Evolutionary conservation across 2,113 vertebrate species (phyloP).

Genomic region (Lycaon pictus): DNA sequence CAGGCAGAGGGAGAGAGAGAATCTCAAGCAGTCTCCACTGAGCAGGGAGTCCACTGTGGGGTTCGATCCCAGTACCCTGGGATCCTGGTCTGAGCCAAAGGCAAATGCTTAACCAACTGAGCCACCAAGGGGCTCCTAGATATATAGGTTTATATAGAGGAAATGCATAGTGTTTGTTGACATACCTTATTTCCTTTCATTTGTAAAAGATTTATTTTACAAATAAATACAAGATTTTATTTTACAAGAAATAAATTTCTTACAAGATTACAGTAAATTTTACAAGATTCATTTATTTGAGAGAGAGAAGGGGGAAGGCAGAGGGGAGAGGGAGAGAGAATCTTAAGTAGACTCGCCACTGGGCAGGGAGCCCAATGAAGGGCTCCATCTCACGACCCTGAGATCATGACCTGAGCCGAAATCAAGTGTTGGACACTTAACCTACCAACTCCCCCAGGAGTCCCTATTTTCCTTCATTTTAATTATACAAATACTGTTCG

Average conservation of each 20-base stretch:
- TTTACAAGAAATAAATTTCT: too few relatives aligned
- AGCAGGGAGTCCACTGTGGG: not conserved
- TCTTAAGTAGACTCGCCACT: not conserved
- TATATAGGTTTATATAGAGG: not conserved
- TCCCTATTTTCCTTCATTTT: not conserved
- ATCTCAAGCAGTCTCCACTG: not conserved
- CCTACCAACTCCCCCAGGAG: not conserved
- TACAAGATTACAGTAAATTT: too few relatives aligned
- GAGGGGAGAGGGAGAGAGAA: not conserved
- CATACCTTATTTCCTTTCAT: not conserved
- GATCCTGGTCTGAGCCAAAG: not conserved
- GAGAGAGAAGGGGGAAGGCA: not conserved
- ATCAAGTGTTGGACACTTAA: not conserved
- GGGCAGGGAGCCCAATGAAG: not conserved
- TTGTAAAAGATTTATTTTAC: not conserved
- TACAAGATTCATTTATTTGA: not conserved
- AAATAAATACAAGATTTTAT: too few relatives aligned
- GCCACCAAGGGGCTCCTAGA: not conserved
- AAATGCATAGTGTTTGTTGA: not conserved
- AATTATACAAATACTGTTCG: too few relatives aligned
- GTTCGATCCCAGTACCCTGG: not conserved
- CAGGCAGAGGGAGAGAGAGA: not conserved
- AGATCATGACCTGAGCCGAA: not conserved
- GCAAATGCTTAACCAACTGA: not conserved
- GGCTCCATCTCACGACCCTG: not conserved